These are phyloP conservation scores for Gastrophysa polygoni DNA, from an alignment of 2,888 invertebrate genomes.

Conservation along the genomic window DNA sequence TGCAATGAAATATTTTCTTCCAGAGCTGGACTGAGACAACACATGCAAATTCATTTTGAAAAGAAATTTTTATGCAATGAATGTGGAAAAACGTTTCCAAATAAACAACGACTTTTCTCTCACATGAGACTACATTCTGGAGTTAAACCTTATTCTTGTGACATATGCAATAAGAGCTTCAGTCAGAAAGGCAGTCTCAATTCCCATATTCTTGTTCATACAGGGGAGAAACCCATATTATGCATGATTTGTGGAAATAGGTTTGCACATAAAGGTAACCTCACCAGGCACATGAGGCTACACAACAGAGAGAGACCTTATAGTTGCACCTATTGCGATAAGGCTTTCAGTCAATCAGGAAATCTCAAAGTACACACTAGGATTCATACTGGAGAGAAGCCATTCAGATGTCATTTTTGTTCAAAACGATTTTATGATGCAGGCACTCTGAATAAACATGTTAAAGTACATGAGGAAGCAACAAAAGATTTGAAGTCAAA, in stretches of 20 bases:
- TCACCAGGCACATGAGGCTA: conserved; percentile 33
- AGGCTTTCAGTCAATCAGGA: conserved; percentile 25
- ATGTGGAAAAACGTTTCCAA: conserved; percentile 30
- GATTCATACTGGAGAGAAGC: conserved; percentile 31
- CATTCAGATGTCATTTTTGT: conserved; percentile 25
- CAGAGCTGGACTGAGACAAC: conserved; percentile 20
- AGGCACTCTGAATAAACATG: conserved; percentile 30
- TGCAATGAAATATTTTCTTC: conserved; percentile 20
- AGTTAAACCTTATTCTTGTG: conserved; percentile 28
- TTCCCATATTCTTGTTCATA: conserved; percentile 25
- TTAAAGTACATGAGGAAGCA: conserved; percentile 17
- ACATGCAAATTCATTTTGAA: conserved; percentile 27
- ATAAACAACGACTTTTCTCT: conserved; percentile 18
- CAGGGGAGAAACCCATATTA: conserved; percentile 29
- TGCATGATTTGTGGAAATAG: conserved; percentile 32
- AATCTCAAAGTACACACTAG: conserved; percentile 27
- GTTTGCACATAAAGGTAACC: conserved; percentile 33
- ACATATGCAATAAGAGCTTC: conserved; percentile 25
- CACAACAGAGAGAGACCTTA: conserved; percentile 29
- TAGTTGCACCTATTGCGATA: conserved; percentile 22
- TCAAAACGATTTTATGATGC: conserved; percentile 29
- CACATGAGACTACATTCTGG: conserved; percentile 31
- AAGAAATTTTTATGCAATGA: conserved; percentile 31
- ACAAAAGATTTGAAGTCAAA: no score
- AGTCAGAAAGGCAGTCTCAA: conserved; percentile 12